phyloP scores from a whole-genome alignment of 2,797 vertebrate species.

The Zenarchopterus dispar region DNA sequence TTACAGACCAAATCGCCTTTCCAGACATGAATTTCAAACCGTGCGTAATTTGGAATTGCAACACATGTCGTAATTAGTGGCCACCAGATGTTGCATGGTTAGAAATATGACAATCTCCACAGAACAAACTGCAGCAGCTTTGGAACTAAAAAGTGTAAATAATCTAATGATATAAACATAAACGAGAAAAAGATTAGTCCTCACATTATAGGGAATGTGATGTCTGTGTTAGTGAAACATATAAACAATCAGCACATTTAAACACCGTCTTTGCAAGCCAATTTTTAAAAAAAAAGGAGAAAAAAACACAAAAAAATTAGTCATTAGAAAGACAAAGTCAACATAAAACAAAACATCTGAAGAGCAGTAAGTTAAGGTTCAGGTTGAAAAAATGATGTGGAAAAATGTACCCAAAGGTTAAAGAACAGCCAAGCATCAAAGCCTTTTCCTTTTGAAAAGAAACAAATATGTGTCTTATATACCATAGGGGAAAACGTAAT shows the following conservation, averaged over 20 bases:
- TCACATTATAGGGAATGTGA: not conserved
- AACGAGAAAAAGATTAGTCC: not conserved
- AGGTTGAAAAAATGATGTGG: no score
- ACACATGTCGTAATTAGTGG: not conserved
- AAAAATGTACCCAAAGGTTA: no score
- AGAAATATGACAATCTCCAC: conserved; percentile 8
- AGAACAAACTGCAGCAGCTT: conserved; percentile 18
- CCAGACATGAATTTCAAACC: conserved; percentile 15
- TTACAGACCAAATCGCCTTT: conserved; percentile 26
- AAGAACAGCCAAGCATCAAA: no score
- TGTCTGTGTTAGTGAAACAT: not conserved
- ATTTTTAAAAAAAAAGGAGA: no score
- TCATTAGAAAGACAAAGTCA: no score
- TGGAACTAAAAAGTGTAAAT: not conserved
- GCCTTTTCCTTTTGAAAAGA: not conserved
- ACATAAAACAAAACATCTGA: no score
- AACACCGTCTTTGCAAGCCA: no score
- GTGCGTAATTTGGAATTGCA: not conserved
- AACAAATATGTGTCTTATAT: no score
- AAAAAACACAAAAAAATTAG: no score
- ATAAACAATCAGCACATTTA: no score
- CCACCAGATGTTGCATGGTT: conserved; percentile 31
- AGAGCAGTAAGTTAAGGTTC: no score
- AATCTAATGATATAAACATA: not conserved
- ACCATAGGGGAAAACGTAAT: no score